A percentile compares a stretch with the other conserved stretches of the same genome.
phyloP scores from a whole-genome alignment of 1,140 invertebrate genomes.

The Drosophila novamexicana region DNA sequence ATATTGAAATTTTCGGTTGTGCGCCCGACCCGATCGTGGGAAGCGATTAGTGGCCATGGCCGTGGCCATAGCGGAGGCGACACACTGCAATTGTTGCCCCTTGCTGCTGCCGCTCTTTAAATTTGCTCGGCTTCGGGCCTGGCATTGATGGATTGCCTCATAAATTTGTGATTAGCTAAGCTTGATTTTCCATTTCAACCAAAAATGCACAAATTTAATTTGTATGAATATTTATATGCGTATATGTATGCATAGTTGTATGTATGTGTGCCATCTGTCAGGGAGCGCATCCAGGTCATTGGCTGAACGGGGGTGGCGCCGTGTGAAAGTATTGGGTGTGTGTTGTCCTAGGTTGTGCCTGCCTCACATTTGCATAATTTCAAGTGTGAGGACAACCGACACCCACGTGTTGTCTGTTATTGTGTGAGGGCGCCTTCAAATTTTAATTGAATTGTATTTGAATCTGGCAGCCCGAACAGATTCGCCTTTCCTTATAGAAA shows the following conservation, averaged over 20 bases:
- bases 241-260: background rate
- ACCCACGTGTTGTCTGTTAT: too few relatives aligned
- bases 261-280: conserved; percentile 9
- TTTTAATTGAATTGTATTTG: too few relatives aligned
- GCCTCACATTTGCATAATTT: conserved; percentile 36
- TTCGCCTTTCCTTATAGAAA: too few relatives aligned
- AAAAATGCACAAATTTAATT: conserved; percentile 59
- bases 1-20: conserved; percentile 69
- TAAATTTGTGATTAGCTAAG: conserved; percentile 81
- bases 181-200: conserved; percentile 57
- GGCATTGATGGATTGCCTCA: conserved; percentile 80
- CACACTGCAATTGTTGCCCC: background rate
- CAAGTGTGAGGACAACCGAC: conserved; percentile 1
- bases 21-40: conserved; percentile 64
- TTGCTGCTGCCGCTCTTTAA: conserved; percentile 8
- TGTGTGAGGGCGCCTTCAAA: too few relatives aligned
- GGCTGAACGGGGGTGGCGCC: background rate
- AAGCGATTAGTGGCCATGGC: conserved; percentile 67
- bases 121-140: conserved; percentile 21
- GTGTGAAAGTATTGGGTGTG: conserved; percentile 19
- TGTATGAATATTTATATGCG: conserved; percentile 58
- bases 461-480: too few relatives aligned
- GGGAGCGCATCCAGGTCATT: background rate
- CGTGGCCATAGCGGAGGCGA: conserved; percentile 21
- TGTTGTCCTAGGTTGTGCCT: conserved; percentile 37